Evolutionary conservation across 2,113 vertebrate species (phyloP).

Genomic region (Tenrec ecaudatus): DNA sequence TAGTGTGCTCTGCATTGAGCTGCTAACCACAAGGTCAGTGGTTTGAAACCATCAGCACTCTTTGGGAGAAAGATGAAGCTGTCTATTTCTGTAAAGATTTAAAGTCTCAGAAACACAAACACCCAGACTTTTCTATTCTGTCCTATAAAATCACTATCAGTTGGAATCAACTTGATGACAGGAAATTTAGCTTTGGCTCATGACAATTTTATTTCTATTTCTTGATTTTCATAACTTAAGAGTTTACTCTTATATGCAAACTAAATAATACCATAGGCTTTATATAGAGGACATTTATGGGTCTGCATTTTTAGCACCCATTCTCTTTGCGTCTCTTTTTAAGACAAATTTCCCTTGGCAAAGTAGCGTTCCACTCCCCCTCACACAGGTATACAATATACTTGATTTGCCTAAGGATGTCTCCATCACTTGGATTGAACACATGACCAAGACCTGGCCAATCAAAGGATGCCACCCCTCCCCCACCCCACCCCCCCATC

Average conservation of each 20-base stretch:
- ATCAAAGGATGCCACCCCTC: not conserved
- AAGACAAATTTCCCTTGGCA: conserved; percentile 1
- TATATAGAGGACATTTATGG: not conserved
- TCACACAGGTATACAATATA: not conserved
- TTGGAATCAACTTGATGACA: no score
- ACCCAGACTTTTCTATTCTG: no score
- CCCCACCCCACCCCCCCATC: not conserved
- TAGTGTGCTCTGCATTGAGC: no score
- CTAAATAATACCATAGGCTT: not conserved
- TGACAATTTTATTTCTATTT: conserved; percentile 27
- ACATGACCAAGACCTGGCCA: not conserved
- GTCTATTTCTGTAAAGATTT: no score
- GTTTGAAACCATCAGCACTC: no score
- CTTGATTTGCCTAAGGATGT: not conserved
- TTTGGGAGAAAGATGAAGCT: no score
- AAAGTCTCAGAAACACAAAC: no score
- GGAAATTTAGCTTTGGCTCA: no score
- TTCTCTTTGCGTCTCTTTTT: not conserved
- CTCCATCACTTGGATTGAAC: not conserved
- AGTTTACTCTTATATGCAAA: not conserved
- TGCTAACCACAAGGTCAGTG: no score
- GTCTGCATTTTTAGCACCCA: not conserved
- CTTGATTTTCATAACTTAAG: conserved; percentile 43
- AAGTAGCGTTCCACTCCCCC: not conserved
- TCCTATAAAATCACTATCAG: no score